These are phyloP conservation scores for Lordiphosa clarofinis DNA, from an alignment of 1,140 invertebrate genomes.

Conservation along the genomic window DNA sequence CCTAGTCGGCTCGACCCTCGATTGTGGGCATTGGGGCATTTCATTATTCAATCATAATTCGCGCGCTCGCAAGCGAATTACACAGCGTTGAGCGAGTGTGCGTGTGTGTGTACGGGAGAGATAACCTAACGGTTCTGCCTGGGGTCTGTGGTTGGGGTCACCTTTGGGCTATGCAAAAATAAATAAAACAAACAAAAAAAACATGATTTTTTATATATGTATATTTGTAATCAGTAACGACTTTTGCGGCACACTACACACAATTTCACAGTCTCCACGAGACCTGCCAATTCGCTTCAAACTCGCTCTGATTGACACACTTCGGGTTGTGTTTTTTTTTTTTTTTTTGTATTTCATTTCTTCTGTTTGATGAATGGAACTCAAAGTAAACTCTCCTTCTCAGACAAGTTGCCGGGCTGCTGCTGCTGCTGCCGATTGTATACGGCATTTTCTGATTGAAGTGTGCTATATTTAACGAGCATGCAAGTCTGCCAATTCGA, in stretches of 20 bases:
- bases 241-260: conserved; percentile 34
- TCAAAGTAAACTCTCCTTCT: conserved; percentile 4
- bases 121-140: conserved; percentile 61
- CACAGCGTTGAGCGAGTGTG: conserved; percentile 35
- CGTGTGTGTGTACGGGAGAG: conserved; percentile 36
- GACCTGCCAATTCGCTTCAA: conserved; percentile 12
- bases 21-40: conserved; percentile 49
- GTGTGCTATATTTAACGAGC: conserved; percentile 71
- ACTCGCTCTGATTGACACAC: conserved; percentile 21
- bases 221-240: conserved; percentile 56
- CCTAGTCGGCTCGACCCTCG: conserved; percentile 27
- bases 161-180: conserved; percentile 64
- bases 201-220: conserved; percentile 7
- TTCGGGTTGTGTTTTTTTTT: conserved; percentile 3
- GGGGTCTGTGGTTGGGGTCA: conserved; percentile 50
- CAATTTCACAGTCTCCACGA: conserved; percentile 21
- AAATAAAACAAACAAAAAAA: conserved; percentile 32
- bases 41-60: conserved; percentile 76
- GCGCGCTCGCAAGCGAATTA: conserved; percentile 65
- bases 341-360: conserved; percentile 10
- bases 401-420: conserved; percentile 1
- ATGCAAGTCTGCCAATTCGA: conserved; percentile 63
- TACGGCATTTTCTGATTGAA: conserved; percentile 55
- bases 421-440: conserved; percentile 1
- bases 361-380: conserved; percentile 14